These are phyloP conservation scores for Passer montanus DNA, from an alignment of 2,113 vertebrate species.

Conservation along the genomic window DNA sequence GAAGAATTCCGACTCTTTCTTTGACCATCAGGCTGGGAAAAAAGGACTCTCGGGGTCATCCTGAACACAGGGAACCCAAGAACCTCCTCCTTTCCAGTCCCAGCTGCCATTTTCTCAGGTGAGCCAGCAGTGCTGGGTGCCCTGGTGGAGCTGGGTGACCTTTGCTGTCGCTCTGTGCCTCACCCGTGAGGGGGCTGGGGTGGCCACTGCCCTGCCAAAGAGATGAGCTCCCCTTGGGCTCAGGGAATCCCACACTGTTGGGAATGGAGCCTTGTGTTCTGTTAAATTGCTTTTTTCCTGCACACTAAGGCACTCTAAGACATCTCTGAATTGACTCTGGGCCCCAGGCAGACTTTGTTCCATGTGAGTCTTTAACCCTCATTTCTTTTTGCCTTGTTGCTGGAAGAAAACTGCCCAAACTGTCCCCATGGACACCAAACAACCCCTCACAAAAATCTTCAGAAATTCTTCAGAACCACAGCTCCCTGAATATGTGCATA, in stretches of 20 bases:
- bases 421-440: accelerated
- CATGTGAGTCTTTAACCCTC: background rate
- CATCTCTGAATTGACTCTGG: background rate
- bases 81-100: background rate
- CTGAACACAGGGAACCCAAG: no score
- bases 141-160: background rate
- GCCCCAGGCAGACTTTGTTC: background rate
- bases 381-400: background rate
- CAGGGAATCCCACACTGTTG: accelerated
- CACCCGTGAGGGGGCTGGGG: background rate
- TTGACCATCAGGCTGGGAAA: no score
- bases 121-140: accelerated
- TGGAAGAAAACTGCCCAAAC: background rate
- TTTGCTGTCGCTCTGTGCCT: accelerated
- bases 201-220: background rate
- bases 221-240: accelerated
- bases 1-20: no score
- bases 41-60: no score
- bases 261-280: background rate
- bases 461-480: background rate
- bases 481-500: background rate
- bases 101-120: accelerated
- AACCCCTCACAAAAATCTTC: background rate
- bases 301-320: accelerated
- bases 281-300: background rate